Evolutionary conservation across 2,113 vertebrate genomes (phyloP).

Genomic region (Antennarius striatus): DNA sequence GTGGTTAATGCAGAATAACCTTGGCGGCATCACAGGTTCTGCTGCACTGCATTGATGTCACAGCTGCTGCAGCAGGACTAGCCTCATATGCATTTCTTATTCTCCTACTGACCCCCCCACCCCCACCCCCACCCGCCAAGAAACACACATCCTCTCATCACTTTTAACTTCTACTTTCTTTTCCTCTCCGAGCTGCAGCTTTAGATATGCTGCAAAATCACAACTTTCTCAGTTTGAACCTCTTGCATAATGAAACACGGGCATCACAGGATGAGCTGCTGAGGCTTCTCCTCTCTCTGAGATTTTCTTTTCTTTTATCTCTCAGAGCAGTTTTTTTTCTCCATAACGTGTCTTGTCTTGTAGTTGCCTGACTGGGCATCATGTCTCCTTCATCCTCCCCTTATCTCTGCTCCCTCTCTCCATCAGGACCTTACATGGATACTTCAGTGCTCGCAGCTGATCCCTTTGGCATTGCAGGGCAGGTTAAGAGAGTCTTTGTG

Average conservation of each 20-base stretch:
- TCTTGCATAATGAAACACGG: conserved; percentile 39
- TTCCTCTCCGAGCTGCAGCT: conserved; percentile 43
- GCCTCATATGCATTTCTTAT: conserved; percentile 44
- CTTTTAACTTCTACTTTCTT: conserved; percentile 16
- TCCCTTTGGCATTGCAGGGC: conserved; percentile 39
- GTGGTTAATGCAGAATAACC: conserved; percentile 71
- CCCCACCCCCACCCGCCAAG: not conserved
- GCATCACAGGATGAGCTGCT: conserved; percentile 4
- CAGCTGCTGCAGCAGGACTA: conserved; percentile 69
- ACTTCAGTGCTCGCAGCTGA: conserved; percentile 44
- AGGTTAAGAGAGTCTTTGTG: conserved; percentile 43
- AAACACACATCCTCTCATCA: conserved; percentile 4
- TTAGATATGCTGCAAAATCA: conserved; percentile 25
- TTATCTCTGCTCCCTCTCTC: conserved; percentile 14
- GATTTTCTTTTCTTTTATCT: conserved; percentile 20
- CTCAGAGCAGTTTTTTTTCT: conserved; percentile 2
- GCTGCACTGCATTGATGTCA: conserved; percentile 64
- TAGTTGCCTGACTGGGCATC: conserved; percentile 3
- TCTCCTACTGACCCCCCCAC: conserved; percentile 25
- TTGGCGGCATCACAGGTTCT: conserved; percentile 69
- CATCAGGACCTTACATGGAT: conserved; percentile 28
- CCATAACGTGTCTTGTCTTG: conserved; percentile 28
- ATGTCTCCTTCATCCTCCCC: conserved; percentile 1
- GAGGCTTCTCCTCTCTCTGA: conserved; percentile 22
- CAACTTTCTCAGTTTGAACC: conserved; percentile 27